Evolutionary conservation across 2,888 invertebrate species (phyloP), one percentile per base, ranked within the genome.

Genomic region (Cremastinae sp.): DNA sequence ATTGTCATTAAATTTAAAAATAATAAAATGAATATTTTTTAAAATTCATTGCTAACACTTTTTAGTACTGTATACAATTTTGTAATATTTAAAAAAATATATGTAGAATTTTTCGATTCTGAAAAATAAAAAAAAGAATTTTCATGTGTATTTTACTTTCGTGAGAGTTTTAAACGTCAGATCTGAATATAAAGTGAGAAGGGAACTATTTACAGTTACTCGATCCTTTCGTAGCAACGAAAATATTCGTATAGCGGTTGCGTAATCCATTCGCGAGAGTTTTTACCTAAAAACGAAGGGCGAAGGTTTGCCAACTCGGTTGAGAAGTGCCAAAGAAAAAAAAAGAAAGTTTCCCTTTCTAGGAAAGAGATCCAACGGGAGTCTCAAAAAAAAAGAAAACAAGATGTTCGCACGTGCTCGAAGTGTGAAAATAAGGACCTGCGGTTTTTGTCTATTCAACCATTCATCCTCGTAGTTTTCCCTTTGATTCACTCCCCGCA

Each of bases 151-250:
- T 28, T 28, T 28, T 28, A 28, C 5, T 3, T 28, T 3, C 5
- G 28, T 28, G 5, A 28, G 28, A 5, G 5, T 28, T 5, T 28
- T 28, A 3, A 3, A 5, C 28, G 28, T n/a, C n/a, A 28, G 28
- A 28, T 5, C 28, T 5, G 5, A 73, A 62, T 41, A 41, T 9
- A 59, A 49, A 70, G 41, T 49, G 61, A 37, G 43, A 28, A n/a
- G 41, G 37, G 16, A 39, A 39, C 22, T 76, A 73, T 76, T 76
- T 76, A 65, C 64, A 47, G 84, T 80, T 81, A 83, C 75, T 12
- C 64, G 80, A 83, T 82, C 75, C 78, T 77, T 78, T 78, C 18
- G 59, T 14, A 83, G 85, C 85, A 85, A 85, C 58, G 75, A 85
- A 84, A 85, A 85, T 81, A 85, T 80, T 73, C 76, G 59, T 43